Evolutionary conservation across 2,113 vertebrate genomes (phyloP).

Genomic region (Leptosomus discolor): DNA sequence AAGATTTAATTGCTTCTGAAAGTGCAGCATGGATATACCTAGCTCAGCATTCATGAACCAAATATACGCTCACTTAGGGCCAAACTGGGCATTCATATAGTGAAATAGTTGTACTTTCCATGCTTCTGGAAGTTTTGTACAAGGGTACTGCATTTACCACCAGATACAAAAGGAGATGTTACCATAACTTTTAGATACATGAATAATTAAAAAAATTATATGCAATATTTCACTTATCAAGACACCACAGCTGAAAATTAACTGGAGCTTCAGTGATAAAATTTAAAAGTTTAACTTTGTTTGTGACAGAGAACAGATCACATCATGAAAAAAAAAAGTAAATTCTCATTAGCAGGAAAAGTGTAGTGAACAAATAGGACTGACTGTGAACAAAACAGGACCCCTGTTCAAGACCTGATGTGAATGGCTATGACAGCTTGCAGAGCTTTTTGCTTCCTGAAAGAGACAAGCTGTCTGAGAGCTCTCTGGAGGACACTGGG

Average conservation of each 20-base stretch:
- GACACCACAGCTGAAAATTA: not conserved
- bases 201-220: not conserved
- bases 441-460: not conserved
- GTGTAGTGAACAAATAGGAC: not conserved
- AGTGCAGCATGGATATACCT: not conserved
- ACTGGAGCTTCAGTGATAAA: not conserved
- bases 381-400: not conserved
- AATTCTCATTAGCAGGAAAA: not conserved
- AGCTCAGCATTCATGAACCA: not conserved
- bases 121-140: not conserved
- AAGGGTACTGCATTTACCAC: not conserved
- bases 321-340: not conserved
- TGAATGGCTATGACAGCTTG: not conserved
- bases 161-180: not conserved
- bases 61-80: too few relatives aligned
- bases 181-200: not conserved
- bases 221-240: not conserved
- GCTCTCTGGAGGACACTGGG: not conserved
- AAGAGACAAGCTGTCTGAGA: not conserved
- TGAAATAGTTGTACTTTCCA: not conserved
- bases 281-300: not conserved
- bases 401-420: not conserved
- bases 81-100: not conserved
- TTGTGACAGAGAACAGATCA: not conserved
- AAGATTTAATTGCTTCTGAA: not conserved